Evolutionary conservation across 2,888 invertebrate genomes (phyloP), one percentile per base, ranked within the genome.

Genomic region (Pteria penguin): DNA sequence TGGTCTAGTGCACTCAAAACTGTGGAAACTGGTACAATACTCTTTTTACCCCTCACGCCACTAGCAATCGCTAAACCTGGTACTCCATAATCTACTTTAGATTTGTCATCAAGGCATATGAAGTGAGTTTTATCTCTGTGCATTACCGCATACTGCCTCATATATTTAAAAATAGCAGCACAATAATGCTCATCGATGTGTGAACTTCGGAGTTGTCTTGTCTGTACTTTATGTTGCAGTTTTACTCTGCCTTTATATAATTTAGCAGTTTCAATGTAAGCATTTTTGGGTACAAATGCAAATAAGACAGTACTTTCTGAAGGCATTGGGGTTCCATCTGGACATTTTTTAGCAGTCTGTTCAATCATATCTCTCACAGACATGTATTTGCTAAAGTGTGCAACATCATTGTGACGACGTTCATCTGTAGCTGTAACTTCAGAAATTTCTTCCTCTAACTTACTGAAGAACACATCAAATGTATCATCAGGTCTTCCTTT

Each of bases 1-100:
- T 83, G 83, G 61, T 83, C 81, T 31, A 83, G 61, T 5, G 71
- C 54, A 27, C 29, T 52, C 29, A 66, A 45, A 14, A 26, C n/a
- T 14, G 36, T 22, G 2, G 8, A 8, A n/a, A 14, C 52, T 45
- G 52, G 66, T 27, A 66, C 66, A 61, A 82, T 72, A 1, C 72
- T 70, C 29, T 79, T 77, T 57, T 81, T 80, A 3, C 82, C 80
- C 36, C 80, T 33, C 1, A 81, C 82, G n/a, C 80, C 82, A 36
- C 18, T 54, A n/a, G n/a, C n/a, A n/a, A n/a, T n/a, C n/a, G n/a
- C n/a, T n/a, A n/a, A n/a, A n/a, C n/a, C n/a, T 54, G 82, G 82
- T 63, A 80, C 82, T 22, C 80, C 80, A 65, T 55, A 71, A 57
- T 78, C 78, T 22, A 82, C 52, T 33, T 82, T 82, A 8, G 76